These are phyloP conservation scores for Trichonephila clavipes DNA, from an alignment of 1,140 invertebrate species.

Conservation along the genomic window DNA sequence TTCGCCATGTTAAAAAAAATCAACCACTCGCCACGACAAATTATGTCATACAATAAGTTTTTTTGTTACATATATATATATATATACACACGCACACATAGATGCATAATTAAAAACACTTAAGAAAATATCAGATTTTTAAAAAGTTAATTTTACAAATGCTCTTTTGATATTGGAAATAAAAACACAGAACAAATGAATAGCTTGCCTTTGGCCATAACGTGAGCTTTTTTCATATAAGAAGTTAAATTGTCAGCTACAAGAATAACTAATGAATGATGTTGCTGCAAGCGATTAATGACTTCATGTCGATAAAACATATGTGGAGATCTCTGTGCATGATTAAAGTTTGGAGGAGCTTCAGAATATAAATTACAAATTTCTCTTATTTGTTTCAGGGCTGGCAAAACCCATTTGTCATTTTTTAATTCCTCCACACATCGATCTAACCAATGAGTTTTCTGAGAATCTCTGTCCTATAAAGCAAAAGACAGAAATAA, in stretches of 20 bases:
- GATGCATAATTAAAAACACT: too few relatives aligned
- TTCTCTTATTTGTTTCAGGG: slow-evolving; percentile 96
- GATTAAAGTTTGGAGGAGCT: slow-evolving; percentile 87
- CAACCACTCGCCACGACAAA: too few relatives aligned
- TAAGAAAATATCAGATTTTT: too few relatives aligned
- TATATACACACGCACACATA: too few relatives aligned
- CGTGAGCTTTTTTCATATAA: slow-evolving; percentile 93
- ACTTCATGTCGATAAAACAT: slow-evolving; percentile 87
- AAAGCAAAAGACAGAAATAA: slow-evolving; percentile 40
- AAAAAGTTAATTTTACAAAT: too few relatives aligned
- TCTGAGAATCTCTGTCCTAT: slow-evolving; percentile 96
- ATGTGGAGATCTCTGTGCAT: slow-evolving; percentile 82
- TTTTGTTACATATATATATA: too few relatives aligned
- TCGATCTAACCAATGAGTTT: slow-evolving; percentile 96
- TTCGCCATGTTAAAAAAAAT: too few relatives aligned
- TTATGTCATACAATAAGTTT: too few relatives aligned
- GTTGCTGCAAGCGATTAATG: slow-evolving; percentile 94
- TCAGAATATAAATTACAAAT: slow-evolving; percentile 96
- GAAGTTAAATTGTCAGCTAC: slow-evolving; percentile 94
- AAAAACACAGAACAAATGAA: neutral
- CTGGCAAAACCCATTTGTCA: slow-evolving; percentile 94
- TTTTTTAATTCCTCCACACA: slow-evolving; percentile 96
- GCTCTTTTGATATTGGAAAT: neutral
- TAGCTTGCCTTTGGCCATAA: slow-evolving; percentile 85
- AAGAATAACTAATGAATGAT: slow-evolving; percentile 95